Conservation (phyloP, 2,888 invertebrate genomes). For the Leptopilina myrica region DNA sequence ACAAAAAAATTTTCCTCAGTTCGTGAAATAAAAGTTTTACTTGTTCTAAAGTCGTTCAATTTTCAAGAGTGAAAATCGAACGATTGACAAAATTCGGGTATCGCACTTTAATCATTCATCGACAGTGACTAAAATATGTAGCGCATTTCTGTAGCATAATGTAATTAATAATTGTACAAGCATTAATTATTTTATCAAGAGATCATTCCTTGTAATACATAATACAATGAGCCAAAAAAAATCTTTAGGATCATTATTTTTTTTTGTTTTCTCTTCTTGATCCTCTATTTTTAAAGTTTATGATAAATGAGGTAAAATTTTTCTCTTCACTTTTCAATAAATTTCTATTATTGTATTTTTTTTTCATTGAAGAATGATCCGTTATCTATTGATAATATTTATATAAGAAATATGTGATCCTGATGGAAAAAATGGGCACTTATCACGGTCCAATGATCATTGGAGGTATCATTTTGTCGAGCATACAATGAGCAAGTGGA, state of each 20-base stretch:
- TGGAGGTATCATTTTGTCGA: constrained; percentile 14
- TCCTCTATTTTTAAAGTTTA: constrained; percentile 7
- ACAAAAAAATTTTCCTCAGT: too few relatives aligned
- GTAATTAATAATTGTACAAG: constrained; percentile 22
- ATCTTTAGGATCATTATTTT: background rate
- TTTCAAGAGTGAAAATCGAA: too few relatives aligned
- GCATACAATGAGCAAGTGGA: background rate
- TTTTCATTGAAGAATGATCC: constrained; percentile 12
- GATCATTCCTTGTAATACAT: constrained; percentile 20
- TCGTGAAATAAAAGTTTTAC: too few relatives aligned
- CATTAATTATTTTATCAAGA: constrained; percentile 15
- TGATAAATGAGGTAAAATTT: constrained; percentile 19
- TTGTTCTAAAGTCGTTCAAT: too few relatives aligned
- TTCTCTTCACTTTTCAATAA: constrained; percentile 14
- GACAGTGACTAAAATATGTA: background rate
- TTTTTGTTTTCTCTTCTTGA: background rate
- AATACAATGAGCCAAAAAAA: constrained; percentile 13
- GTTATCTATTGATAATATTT: background rate
- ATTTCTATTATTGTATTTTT: background rate
- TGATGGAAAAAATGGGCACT: constrained; percentile 3
- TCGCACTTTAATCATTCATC: background rate
- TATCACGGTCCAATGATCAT: constrained; percentile 20
- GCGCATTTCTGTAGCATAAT: background rate
- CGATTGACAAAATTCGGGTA: constrained; percentile 11
- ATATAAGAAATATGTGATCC: constrained; percentile 19